These are phyloP conservation scores for Hypocryptadius cinnamomeus DNA, from an alignment of 2,113 vertebrate species.

Conservation along the genomic window DNA sequence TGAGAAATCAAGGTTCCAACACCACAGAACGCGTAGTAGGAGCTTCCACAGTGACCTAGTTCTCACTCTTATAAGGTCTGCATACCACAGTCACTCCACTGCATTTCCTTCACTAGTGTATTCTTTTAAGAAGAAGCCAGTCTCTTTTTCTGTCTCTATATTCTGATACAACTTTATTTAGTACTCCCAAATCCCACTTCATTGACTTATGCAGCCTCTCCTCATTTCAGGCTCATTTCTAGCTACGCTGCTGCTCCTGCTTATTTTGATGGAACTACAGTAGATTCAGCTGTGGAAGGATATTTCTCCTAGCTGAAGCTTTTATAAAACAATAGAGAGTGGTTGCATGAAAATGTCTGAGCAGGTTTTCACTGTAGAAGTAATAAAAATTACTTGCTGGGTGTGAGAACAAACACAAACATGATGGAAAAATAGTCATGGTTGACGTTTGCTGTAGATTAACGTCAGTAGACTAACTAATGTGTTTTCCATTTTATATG, in stretches of 20 bases:
- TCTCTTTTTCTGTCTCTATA: neutral
- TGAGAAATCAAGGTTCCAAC: neutral
- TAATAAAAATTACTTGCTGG: neutral
- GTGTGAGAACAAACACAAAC: neutral
- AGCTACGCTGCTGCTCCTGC: neutral
- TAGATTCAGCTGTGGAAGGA: neutral
- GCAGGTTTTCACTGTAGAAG: neutral
- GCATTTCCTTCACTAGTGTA: neutral
- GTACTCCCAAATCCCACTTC: neutral
- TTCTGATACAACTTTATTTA: neutral
- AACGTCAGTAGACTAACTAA: neutral
- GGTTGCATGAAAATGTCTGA: neutral
- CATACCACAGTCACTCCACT: neutral
- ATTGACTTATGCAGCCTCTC: neutral
- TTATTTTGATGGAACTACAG: neutral
- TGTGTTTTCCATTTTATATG: neutral
- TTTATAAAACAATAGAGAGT: neutral
- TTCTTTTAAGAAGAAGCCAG: neutral
- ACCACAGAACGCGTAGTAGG: neutral
- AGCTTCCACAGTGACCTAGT: neutral
- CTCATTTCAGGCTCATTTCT: neutral
- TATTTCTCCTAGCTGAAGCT: neutral
- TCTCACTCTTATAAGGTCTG: neutral
- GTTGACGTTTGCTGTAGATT: neutral
- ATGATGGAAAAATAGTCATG: neutral